phyloP scores from a whole-genome alignment of 2,113 vertebrate genomes.

The Oreochromis niloticus region DNA sequence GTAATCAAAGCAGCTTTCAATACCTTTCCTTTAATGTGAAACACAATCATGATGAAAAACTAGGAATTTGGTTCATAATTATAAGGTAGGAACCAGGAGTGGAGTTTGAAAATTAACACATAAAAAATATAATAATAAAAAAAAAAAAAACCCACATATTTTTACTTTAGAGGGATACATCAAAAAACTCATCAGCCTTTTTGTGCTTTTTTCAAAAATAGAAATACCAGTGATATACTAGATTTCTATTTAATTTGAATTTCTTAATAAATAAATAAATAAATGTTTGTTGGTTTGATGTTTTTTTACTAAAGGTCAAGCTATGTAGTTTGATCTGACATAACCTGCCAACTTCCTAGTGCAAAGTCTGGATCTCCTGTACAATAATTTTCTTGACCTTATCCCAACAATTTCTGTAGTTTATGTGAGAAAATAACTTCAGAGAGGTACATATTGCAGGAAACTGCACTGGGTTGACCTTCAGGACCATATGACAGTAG shows the following conservation, averaged over 20 bases:
- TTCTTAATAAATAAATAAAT: not conserved
- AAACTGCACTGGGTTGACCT: not conserved
- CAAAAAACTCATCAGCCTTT: not conserved
- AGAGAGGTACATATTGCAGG: not conserved
- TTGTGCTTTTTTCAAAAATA: not conserved
- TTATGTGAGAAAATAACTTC: not conserved
- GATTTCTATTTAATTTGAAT: not conserved
- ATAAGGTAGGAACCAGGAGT: not conserved
- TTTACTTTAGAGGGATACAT: not conserved
- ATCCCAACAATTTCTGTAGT: not conserved
- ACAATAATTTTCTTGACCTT: not conserved
- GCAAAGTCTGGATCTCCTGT: not conserved
- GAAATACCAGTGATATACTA: not conserved
- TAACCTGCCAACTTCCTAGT: not conserved
- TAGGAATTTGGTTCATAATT: not conserved
- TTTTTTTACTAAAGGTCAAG: not conserved
- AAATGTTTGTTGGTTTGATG: not conserved
- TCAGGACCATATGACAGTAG: not conserved
- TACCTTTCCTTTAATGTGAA: not conserved
- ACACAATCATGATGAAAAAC: not conserved
- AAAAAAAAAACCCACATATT: fast-evolving
- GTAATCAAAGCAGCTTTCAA: not conserved
- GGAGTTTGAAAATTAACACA: not conserved
- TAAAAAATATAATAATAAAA: not conserved
- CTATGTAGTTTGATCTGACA: not conserved